These are phyloP conservation scores for Scaeva pyrastri DNA, from an alignment of 2,888 invertebrate species.

Conservation along the genomic window DNA sequence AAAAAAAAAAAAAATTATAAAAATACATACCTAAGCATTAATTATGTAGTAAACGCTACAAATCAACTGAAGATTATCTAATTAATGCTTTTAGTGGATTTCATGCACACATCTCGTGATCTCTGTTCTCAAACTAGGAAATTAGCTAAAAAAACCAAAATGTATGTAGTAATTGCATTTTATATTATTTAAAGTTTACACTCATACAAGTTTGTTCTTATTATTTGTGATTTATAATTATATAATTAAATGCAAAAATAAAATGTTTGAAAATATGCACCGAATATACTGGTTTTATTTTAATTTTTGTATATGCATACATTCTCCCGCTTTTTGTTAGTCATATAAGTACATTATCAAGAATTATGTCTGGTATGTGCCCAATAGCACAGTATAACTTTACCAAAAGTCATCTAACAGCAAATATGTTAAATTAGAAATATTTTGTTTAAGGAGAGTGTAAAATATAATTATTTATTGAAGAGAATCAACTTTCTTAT, in stretches of 20 bases:
- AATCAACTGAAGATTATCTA: background rate
- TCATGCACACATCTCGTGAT: slow-evolving; percentile 1
- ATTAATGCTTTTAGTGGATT: background rate
- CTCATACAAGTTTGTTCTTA: slow-evolving; percentile 22
- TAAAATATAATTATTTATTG: too few species aligned
- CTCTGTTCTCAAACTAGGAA: slow-evolving; percentile 11
- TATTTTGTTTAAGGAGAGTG: too few species aligned
- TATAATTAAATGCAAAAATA: slow-evolving; percentile 20
- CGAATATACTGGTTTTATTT: background rate
- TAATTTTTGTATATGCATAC: background rate
- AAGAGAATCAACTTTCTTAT: too few species aligned
- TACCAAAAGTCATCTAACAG: too few species aligned
- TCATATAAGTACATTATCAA: too few species aligned
- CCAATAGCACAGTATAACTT: too few species aligned
- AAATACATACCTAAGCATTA: background rate
- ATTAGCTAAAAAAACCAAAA: background rate
- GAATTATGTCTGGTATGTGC: too few species aligned
- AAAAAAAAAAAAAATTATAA: background rate
- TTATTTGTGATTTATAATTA: slow-evolving; percentile 24
- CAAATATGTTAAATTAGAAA: too few species aligned
- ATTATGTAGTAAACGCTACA: background rate
- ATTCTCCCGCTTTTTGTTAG: too few species aligned
- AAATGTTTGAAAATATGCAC: slow-evolving; percentile 17
- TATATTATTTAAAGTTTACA: slow-evolving; percentile 4
- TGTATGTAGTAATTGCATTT: slow-evolving; percentile 8